phyloP scores from a whole-genome alignment of 2,113 vertebrate genomes.

The Paralichthys olivaceus region DNA sequence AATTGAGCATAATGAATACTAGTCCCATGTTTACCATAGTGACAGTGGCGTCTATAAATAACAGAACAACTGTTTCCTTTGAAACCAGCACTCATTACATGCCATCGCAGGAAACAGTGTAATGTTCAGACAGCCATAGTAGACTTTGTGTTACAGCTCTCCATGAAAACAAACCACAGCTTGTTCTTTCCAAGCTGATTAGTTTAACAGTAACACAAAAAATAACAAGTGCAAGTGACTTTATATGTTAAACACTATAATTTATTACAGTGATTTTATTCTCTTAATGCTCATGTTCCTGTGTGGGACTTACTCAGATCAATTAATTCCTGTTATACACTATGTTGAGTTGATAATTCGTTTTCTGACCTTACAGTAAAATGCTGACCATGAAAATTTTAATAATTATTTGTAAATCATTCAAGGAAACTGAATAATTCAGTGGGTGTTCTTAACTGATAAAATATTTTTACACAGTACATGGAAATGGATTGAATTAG shows the following conservation, averaged over 20 bases:
- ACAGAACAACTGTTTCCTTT: conserved; percentile 53
- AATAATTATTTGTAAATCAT: conserved; percentile 22
- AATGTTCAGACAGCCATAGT: conserved; percentile 29
- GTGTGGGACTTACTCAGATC: conserved; percentile 20
- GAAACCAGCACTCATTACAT: conserved; percentile 39
- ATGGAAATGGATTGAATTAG: neutral
- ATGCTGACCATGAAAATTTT: conserved; percentile 18
- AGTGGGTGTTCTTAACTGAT: conserved; percentile 7
- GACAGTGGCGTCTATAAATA: conserved; percentile 57
- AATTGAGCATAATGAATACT: conserved; percentile 35
- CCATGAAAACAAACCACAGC: conserved; percentile 26
- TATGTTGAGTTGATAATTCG: conserved; percentile 40
- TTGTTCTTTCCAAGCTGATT: conserved; percentile 35
- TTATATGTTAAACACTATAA: conserved; percentile 19
- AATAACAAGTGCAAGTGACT: conserved; percentile 44
- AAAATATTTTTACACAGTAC: neutral
- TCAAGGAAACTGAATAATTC: conserved; percentile 25
- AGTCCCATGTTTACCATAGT: conserved; percentile 34
- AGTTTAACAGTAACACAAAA: conserved; percentile 30
- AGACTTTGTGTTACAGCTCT: conserved; percentile 28
- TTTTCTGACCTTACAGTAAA: conserved; percentile 48
- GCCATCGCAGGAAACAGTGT: conserved; percentile 14
- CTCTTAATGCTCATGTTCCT: conserved; percentile 21
- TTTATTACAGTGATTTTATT: conserved; percentile 20
- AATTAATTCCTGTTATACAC: conserved; percentile 42